Base-by-base conservation (phyloP, 1,140 invertebrate species). In the Diabrotica undecimpunctata region DNA sequence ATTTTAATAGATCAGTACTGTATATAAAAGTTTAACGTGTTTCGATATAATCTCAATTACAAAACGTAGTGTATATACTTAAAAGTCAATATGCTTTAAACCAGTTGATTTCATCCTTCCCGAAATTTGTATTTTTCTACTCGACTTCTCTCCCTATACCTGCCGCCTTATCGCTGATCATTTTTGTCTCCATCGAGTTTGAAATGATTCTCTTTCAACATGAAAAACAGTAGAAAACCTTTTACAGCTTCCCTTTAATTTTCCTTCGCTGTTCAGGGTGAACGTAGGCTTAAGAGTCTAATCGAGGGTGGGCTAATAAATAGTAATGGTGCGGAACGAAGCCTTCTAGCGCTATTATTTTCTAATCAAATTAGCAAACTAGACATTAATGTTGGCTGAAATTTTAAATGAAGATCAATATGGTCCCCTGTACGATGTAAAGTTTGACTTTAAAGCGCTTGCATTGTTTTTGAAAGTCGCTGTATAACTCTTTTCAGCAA, bases 241-340 rank as follows among this genome's bases (percentile, higher is more conserved):
- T 55, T 39, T 56, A 53, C 54, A 54, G 46, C 51, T 52, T 52
- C 61, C 55, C 65, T 71, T 51, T 66, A 66, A 71, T 71, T 71
- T 66, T 69, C 64, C 58, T 67, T 50, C 10, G 61, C 50, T 25
- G 65, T 56, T 59, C 52, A 38, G 25, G 25, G 4, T 25, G 25
- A 25, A 25, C 65, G 39, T 37, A 36, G 61, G 65, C 67, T 68
- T 66, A 66, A 62, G 62, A 65, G 62, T 64, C 68, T 71, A 71
- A 71, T 71, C 68, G 66, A 66, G 68, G 64, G 62, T 68, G 69
- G 66, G 59, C 59, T 66, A 70, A 70, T 70, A 70, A 70, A 70
- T 70, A 59, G 70, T 61, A 62, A 54, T 54, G 60, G 36, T 53
- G 14, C 68, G 58, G 70, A 69, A 69, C 63, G 58, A 41, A 61